Conservation (phyloP, 2,797 vertebrate species). For the Acipenser oxyrinchus region DNA sequence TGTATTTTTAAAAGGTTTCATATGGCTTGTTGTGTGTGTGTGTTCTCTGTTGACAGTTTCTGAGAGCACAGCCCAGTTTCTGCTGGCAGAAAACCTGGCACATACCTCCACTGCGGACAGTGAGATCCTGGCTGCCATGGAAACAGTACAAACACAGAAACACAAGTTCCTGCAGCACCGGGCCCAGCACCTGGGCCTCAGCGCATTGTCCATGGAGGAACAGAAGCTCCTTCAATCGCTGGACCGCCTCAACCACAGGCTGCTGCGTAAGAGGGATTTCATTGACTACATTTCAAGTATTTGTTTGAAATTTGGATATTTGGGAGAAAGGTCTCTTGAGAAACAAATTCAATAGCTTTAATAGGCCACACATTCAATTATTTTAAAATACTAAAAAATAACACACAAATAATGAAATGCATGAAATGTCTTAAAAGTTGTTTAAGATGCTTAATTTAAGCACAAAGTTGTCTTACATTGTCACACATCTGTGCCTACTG, state of each 20-base stretch:
- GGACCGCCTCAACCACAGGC: constrained; percentile 47
- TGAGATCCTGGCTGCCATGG: constrained; percentile 49
- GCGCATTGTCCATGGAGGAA: constrained; percentile 68
- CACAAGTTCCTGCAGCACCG: constrained; percentile 25
- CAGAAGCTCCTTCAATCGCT: constrained; percentile 73
- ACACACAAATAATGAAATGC: too few relatives aligned
- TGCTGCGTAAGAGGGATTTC: constrained; percentile 48
- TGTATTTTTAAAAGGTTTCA: not conserved
- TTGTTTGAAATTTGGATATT: too few relatives aligned
- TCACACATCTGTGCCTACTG: too few relatives aligned
- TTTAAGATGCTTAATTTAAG: too few relatives aligned
- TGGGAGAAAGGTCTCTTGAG: too few relatives aligned
- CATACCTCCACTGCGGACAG: constrained; percentile 39
- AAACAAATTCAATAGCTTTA: too few relatives aligned
- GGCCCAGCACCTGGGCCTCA: constrained; percentile 29
- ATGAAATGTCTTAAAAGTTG: too few relatives aligned
- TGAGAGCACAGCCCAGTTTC: constrained; percentile 54
- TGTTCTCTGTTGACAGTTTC: constrained; percentile 48
- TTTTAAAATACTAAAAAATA: too few relatives aligned
- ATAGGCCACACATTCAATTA: too few relatives aligned
- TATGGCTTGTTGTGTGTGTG: not conserved
- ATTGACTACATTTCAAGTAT: not conserved
- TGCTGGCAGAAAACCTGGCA: constrained; percentile 50
- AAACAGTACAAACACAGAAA: constrained; percentile 37
- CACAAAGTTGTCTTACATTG: too few relatives aligned